Evolutionary conservation across 1,140 invertebrate species (phyloP).

Genomic region (Eufriesea mexicana): DNA sequence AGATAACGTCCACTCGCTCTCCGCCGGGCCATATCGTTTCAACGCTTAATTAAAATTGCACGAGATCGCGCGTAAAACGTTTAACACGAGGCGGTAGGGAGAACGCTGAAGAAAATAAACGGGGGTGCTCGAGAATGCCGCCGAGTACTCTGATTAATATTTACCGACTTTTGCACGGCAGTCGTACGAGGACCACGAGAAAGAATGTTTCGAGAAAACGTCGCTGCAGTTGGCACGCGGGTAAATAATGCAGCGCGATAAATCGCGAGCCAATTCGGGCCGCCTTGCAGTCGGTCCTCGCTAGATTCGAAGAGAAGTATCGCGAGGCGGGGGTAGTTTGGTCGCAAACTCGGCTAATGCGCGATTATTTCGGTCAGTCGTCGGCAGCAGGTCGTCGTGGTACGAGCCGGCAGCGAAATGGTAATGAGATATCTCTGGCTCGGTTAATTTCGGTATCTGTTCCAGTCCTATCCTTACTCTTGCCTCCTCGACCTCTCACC

Average conservation of each 20-base stretch:
- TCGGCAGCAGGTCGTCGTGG: not conserved
- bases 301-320: not conserved
- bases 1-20: too few species aligned
- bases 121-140: not conserved
- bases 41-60: not conserved
- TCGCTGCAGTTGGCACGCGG: conserved; percentile 3
- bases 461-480: not conserved
- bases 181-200: too few species aligned
- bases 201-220: not conserved
- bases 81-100: too few species aligned
- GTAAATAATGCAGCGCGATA: conserved; percentile 46
- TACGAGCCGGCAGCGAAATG: conserved; percentile 21
- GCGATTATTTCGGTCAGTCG: conserved; percentile 21
- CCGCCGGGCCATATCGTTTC: not conserved
- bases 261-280: conserved; percentile 2
- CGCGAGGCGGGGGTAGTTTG: not conserved
- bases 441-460: conserved; percentile 44
- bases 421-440: conserved; percentile 32
- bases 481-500: not conserved
- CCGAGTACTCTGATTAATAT: conserved; percentile 13
- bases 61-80: not conserved
- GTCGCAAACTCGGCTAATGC: not conserved
- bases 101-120: too few species aligned
- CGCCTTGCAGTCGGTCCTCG: not conserved
- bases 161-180: conserved; percentile 19